Evolutionary conservation across 2,888 invertebrate species (phyloP), one percentile per base, ranked within the genome.

Genomic region (Ischnura elegans): DNA sequence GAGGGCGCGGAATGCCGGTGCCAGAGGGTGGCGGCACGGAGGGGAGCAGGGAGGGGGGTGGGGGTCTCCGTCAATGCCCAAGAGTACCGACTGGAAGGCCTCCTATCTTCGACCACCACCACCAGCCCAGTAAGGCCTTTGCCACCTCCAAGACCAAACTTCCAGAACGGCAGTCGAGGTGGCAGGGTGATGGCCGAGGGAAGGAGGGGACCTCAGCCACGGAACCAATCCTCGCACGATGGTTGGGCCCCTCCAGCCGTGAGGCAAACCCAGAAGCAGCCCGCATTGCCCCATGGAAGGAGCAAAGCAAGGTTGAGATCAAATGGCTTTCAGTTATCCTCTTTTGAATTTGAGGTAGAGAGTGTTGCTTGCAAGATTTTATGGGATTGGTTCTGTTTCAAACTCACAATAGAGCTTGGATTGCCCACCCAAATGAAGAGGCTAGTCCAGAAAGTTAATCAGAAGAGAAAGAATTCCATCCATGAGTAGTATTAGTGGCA

Each of bases 21-120:
- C 66, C 61, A 93, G 94, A 87, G 51, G 43, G 86, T 87, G 93
- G 84, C 93, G 93, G 84, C 93, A 94, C 66, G 94, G 94, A 87
- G 94, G 94, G 66, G 45, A 76, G 25, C 90, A 61, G 94, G 87
- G 61, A 29, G 84, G 93, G 61, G 93, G 46, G 90, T 76, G 66
- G 85, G 66, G 76, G 47, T 45, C 47, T 45, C 90, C 8, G 46
- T 76, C 29, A 43, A 16, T 51, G 93, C 55, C 47, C 47, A 66
- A 66, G 86, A 87, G 51, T 87, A 87, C 51, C 84, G 84, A n/a
- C 47, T 93, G 84, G 51, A 84, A 93, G 93, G 66, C 47, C 84
- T 84, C 51, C 86, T 47, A 36, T 16, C 84, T 42, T n/a, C 86
- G 25, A 21, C 93, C 2, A n/a, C 45, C 29, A 21, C 93, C 2